Evolutionary conservation across 2,113 vertebrate species (phyloP).

Genomic region (Apteryx mantelli): DNA sequence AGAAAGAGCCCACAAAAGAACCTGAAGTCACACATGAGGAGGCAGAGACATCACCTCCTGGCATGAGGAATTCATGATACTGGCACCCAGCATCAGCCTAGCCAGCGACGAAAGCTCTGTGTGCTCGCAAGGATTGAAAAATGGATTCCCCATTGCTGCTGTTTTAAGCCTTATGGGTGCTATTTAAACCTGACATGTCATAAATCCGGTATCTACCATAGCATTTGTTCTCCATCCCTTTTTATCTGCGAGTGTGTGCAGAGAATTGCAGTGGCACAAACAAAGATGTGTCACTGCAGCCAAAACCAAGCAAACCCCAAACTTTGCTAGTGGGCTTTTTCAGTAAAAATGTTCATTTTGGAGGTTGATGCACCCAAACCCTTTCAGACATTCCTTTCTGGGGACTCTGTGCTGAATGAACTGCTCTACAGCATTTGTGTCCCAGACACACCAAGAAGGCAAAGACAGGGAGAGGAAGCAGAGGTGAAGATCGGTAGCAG

Average conservation of each 20-base stretch:
- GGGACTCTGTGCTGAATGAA: background rate
- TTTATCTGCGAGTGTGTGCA: slow-evolving; percentile 47
- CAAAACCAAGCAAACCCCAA: background rate
- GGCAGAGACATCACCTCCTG: background rate
- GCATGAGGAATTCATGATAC: background rate
- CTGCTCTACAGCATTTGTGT: background rate
- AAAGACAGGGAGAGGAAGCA: background rate
- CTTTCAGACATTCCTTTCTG: background rate
- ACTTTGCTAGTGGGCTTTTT: background rate
- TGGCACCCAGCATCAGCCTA: background rate
- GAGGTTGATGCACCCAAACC: background rate
- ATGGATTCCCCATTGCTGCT: slow-evolving; percentile 51
- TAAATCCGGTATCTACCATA: slow-evolving; percentile 70
- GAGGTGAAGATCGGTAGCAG: background rate
- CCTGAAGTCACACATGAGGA: background rate
- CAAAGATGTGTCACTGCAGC: background rate
- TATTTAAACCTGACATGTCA: slow-evolving; percentile 76
- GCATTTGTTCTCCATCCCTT: slow-evolving; percentile 28
- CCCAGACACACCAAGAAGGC: background rate
- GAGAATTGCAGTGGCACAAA: background rate
- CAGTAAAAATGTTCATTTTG: background rate
- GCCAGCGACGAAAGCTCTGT: background rate
- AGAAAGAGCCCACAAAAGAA: background rate
- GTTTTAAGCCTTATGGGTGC: slow-evolving; percentile 66
- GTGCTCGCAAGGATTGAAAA: slow-evolving; percentile 51